Evolutionary conservation across 2,888 invertebrate genomes (phyloP).

Genomic region (Agonum fuliginosum): DNA sequence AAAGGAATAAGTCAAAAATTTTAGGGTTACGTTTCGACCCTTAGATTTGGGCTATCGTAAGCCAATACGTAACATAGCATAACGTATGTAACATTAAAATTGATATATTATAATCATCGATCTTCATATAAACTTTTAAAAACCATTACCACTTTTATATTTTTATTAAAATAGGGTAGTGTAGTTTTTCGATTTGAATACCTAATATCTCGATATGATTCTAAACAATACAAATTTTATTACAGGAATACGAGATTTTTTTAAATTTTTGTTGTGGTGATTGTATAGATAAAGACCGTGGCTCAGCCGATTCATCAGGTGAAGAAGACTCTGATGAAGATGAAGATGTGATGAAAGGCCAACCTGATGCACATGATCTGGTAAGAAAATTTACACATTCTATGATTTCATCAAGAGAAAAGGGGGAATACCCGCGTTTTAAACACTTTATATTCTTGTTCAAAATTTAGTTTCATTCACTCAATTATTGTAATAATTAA

Average conservation of each 20-base stretch:
- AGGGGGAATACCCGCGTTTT: slow-evolving; percentile 13
- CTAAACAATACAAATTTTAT: too few species aligned
- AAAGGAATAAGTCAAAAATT: too few species aligned
- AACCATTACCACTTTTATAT: too few species aligned
- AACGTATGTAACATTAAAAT: too few species aligned
- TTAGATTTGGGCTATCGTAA: too few species aligned
- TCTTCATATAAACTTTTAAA: too few species aligned
- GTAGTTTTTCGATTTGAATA: too few species aligned
- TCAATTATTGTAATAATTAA: background rate
- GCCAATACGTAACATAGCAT: too few species aligned
- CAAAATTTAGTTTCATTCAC: background rate
- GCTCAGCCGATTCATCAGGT: slow-evolving; percentile 82
- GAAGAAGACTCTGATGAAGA: slow-evolving; percentile 87
- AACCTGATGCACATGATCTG: slow-evolving; percentile 82
- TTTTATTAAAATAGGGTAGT: too few species aligned
- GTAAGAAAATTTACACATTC: slow-evolving; percentile 70
- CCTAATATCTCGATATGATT: too few species aligned
- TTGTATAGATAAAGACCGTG: slow-evolving; percentile 69
- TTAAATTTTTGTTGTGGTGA: slow-evolving; percentile 8
- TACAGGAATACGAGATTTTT: background rate
- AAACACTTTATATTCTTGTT: background rate
- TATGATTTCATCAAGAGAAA: slow-evolving; percentile 25
- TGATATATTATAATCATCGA: too few species aligned
- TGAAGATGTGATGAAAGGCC: slow-evolving; percentile 77
- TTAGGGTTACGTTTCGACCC: too few species aligned